Evolutionary conservation across 2,797 vertebrate genomes (phyloP).

Genomic region (Mus caroli): DNA sequence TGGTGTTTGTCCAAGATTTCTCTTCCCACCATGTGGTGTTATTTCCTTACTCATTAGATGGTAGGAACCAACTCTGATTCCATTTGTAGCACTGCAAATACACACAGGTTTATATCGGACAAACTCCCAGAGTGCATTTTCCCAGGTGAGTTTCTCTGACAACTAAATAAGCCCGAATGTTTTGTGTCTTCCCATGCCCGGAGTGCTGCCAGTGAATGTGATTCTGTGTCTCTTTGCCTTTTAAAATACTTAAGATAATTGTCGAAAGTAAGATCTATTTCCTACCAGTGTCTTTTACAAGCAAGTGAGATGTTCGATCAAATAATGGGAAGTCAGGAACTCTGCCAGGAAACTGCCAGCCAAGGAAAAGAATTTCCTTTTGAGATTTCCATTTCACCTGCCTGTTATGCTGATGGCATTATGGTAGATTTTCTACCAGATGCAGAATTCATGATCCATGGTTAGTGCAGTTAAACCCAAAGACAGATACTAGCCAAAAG

Average conservation of each 20-base stretch:
- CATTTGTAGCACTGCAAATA: background rate
- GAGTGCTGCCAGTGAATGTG: background rate
- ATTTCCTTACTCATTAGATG: background rate
- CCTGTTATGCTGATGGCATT: background rate
- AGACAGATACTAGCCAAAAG: background rate
- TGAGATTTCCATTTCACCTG: background rate
- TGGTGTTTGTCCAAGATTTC: background rate
- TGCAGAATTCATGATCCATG: background rate
- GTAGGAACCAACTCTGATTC: background rate
- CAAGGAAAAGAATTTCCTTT: background rate
- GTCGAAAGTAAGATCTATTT: background rate
- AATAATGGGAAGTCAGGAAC: background rate
- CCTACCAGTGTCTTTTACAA: background rate
- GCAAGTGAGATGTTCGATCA: background rate
- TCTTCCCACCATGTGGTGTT: background rate
- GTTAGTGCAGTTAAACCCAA: background rate
- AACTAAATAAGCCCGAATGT: background rate
- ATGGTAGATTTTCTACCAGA: background rate
- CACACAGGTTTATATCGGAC: background rate
- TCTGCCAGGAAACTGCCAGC: conserved; percentile 37
- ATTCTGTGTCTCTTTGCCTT: conserved; percentile 10
- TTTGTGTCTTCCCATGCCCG: background rate
- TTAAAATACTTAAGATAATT: conserved; percentile 37
- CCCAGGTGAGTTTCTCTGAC: background rate
- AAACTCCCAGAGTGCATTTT: background rate